A percentile compares a stretch with the other conserved stretches of the same genome.
These are phyloP conservation scores for Anguilla japonica DNA, from an alignment of 2,113 vertebrate species.

Conservation along the genomic window DNA sequence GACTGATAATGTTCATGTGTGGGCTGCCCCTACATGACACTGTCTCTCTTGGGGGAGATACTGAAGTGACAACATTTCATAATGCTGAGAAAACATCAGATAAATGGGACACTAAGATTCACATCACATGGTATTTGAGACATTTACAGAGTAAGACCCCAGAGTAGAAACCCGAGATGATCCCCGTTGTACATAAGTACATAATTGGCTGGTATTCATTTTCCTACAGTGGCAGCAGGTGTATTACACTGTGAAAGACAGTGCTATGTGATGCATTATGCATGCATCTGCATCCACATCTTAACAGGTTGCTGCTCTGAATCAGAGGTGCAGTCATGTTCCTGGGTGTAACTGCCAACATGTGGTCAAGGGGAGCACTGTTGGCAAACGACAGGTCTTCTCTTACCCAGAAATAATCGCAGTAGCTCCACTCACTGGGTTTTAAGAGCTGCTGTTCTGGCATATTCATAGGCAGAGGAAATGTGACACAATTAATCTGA, in stretches of 20 bases:
- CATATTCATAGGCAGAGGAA: conserved; percentile 83
- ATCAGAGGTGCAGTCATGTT: background rate
- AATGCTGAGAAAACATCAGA: background rate
- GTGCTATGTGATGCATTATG: background rate
- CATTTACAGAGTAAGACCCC: background rate
- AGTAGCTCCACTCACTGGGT: conserved; percentile 97
- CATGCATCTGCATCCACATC: background rate
- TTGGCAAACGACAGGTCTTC: conserved; percentile 9
- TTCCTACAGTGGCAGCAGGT: background rate
- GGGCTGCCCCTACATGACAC: background rate
- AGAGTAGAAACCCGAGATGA: background rate
- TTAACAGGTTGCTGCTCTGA: background rate
- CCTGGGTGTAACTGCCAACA: too few species aligned
- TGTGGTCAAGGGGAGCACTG: background rate
- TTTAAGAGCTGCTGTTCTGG: conserved; percentile 94
- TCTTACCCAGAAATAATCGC: conserved; percentile 98
- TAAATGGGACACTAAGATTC: background rate
- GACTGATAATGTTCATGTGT: background rate
- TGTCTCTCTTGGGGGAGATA: background rate
- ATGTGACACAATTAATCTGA: conserved; percentile 95
- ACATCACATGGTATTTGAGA: background rate
- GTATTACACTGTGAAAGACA: background rate
- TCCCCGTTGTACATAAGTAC: background rate
- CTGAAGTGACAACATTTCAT: background rate
- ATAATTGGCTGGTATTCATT: background rate